phyloP scores from a whole-genome alignment of 2,888 invertebrate species.

The Heliconius ethilla region DNA sequence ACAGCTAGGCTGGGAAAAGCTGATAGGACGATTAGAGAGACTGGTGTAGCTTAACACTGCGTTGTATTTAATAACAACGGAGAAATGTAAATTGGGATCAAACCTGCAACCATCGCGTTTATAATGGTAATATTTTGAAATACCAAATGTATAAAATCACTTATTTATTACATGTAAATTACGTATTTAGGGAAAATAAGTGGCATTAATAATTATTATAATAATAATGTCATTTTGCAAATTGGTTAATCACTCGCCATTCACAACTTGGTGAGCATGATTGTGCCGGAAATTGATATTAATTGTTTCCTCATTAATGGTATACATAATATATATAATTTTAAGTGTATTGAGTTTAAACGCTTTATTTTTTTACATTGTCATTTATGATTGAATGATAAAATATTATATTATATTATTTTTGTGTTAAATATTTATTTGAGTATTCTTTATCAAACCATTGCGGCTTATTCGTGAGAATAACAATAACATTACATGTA shows the following conservation, averaged over 20 bases:
- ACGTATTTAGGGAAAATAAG: background rate
- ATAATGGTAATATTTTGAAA: too few species aligned
- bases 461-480: too few species aligned
- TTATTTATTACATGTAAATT: background rate
- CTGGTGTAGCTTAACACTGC: too few species aligned
- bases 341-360: background rate
- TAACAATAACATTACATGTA: too few species aligned
- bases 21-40: too few species aligned
- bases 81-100: too few species aligned
- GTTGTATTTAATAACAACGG: too few species aligned
- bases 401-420: background rate
- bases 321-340: background rate
- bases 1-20: too few species aligned
- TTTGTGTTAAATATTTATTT: background rate
- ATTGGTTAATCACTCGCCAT: conserved; percentile 10
- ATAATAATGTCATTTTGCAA: background rate
- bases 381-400: too few species aligned
- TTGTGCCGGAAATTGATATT: conserved; percentile 24
- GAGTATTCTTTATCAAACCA: too few species aligned
- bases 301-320: conserved; percentile 20
- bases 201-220: background rate
- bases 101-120: too few species aligned
- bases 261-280: conserved; percentile 16
- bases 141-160: too few species aligned
- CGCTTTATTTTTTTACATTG: background rate